These are phyloP conservation scores for Oreochromis spilurus DNA, from an alignment of 2,113 vertebrate genomes.

Conservation along the genomic window DNA sequence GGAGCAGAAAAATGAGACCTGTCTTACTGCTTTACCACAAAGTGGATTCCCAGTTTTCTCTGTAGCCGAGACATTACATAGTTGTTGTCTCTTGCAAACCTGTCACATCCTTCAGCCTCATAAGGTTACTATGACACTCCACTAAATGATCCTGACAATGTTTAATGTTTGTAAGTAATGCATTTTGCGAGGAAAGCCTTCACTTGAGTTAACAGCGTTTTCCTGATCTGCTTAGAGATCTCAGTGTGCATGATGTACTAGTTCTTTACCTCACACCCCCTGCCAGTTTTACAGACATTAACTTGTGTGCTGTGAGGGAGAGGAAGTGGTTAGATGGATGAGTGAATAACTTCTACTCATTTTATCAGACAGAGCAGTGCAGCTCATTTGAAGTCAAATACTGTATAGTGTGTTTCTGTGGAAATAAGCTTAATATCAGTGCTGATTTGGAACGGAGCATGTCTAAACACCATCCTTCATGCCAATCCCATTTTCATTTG, in stretches of 20 bases:
- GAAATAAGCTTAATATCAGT: not conserved
- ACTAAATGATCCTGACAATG: not conserved
- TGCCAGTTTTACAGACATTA: not conserved
- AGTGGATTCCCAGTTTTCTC: not conserved
- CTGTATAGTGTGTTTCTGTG: not conserved
- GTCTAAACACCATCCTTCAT: not conserved
- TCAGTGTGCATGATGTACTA: not conserved
- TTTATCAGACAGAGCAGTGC: not conserved
- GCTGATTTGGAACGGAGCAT: not conserved
- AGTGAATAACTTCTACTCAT: not conserved
- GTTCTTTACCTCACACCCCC: not conserved
- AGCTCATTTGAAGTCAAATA: not conserved
- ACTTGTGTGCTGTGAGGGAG: not conserved
- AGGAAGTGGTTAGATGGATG: not conserved
- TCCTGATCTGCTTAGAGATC: not conserved
- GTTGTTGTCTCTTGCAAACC: not conserved
- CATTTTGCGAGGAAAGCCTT: not conserved
- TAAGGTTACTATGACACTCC: not conserved
- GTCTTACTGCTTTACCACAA: not conserved
- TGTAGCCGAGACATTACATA: not conserved
- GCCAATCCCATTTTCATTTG: not conserved
- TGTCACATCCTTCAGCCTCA: not conserved
- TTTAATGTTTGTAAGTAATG: not conserved
- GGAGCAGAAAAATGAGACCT: not conserved
- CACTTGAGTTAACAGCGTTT: not conserved